Conservation (phyloP, 2,113 vertebrate genomes). For the Pyxicephalus adspersus region DNA sequence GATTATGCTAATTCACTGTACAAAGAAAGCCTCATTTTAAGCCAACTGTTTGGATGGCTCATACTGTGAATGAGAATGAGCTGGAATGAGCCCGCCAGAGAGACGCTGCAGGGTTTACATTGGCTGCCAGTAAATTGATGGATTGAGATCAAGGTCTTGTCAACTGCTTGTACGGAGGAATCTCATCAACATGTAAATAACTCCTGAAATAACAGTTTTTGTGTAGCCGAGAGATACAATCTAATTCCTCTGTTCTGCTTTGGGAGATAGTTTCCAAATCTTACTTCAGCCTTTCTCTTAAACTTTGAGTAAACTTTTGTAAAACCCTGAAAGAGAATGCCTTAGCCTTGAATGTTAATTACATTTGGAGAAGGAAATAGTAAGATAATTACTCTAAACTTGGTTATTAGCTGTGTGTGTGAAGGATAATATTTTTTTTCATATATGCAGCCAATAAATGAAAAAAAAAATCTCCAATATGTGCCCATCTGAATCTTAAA, state of each 20-base stretch:
- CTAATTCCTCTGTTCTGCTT: slow-evolving; percentile 46
- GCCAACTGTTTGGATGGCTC: slow-evolving; percentile 23
- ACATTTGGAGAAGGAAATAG: slow-evolving; percentile 12
- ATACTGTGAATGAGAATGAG: slow-evolving; percentile 46
- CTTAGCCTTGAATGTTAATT: slow-evolving; percentile 3
- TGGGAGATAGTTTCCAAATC: background rate
- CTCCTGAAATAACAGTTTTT: slow-evolving; percentile 53
- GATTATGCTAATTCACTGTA: slow-evolving; percentile 27
- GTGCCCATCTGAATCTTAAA: too few relatives aligned
- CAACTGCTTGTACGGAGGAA: slow-evolving; percentile 46
- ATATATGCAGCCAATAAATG: too few relatives aligned
- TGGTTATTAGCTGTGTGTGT: too few relatives aligned
- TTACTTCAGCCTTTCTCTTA: background rate
- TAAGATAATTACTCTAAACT: background rate
- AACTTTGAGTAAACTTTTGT: slow-evolving; percentile 1
- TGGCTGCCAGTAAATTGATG: slow-evolving; percentile 52
- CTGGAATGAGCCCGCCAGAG: slow-evolving; percentile 41
- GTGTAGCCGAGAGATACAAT: slow-evolving; percentile 46
- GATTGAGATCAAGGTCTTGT: slow-evolving; percentile 55
- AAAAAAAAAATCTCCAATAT: too few relatives aligned
- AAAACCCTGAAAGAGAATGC: background rate
- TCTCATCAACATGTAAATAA: slow-evolving; percentile 55
- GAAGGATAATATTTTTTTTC: too few relatives aligned
- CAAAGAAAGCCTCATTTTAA: slow-evolving; percentile 36
- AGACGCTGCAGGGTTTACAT: slow-evolving; percentile 51